phyloP scores from a whole-genome alignment of 2,888 invertebrate species.

The Epistrophe eligans region DNA sequence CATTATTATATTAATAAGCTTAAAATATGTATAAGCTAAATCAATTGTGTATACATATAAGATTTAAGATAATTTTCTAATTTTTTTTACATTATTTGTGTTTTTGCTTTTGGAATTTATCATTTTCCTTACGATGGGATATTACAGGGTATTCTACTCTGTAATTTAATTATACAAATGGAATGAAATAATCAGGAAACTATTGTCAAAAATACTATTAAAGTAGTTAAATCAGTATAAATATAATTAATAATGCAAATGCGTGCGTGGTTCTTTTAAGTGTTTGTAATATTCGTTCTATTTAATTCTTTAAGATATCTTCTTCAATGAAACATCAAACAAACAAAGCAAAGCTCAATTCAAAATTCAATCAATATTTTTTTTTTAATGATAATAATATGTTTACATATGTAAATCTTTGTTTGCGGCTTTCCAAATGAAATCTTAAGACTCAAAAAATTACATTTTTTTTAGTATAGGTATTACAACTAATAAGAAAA shows the following conservation, averaged over 20 bases:
- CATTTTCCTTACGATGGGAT: slow-evolving; percentile 60
- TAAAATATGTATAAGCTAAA: slow-evolving; percentile 50
- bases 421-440: background rate
- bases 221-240: slow-evolving; percentile 28
- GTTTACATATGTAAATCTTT: background rate
- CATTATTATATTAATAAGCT: slow-evolving; percentile 35
- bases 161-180: slow-evolving; percentile 46
- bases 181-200: slow-evolving; percentile 63
- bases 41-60: slow-evolving; percentile 57
- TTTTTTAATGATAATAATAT: background rate
- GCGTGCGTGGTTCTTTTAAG: slow-evolving; percentile 7
- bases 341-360: background rate
- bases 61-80: slow-evolving; percentile 36
- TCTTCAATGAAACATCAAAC: background rate
- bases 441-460: background rate
- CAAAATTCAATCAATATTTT: background rate
- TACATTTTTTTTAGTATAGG: background rate
- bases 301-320: background rate
- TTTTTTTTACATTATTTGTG: slow-evolving; percentile 26
- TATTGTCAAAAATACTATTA: slow-evolving; percentile 13
- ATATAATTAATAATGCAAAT: background rate
- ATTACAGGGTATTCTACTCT: slow-evolving; percentile 45
- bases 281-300: background rate
- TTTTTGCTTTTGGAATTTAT: slow-evolving; percentile 57
- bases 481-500: too few relatives aligned